Evolutionary conservation across 2,113 vertebrate genomes (phyloP), one percentile per base, ranked within the genome.

Genomic region (Perca fluviatilis): DNA sequence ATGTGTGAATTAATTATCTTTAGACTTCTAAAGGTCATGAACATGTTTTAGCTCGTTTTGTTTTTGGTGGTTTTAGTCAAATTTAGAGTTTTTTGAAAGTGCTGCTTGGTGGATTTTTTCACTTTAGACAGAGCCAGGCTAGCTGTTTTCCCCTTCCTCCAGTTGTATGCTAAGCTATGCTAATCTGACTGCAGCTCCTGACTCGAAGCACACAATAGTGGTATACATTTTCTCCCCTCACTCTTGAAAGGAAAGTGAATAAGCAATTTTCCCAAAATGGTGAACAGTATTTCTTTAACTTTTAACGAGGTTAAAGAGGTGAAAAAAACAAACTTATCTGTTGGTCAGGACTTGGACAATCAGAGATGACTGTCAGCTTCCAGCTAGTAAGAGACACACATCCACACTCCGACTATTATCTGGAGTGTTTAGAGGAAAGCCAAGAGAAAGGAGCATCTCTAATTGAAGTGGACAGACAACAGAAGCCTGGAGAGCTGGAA

Each of bases 401-500:
- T 14, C 15, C 58, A 78, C 81, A 53, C 46, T 40, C 12, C 0
- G 6, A 23, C 43, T 69, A n/a, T 63, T 21, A 74, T 78, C 36
- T 49, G 5, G 21, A 36, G 65, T 14, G 43, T 74, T 74, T 66
- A 40, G 85, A 79, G 76, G 67, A 19, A 18, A 62, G 58, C 54
- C 19, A 12, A 25, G 56, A 60, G 46, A 43, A 19, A 14, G 53
- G 15, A 50, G 30, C 60, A 12, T 71, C 49, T 77, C 74, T 87
- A 83, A 82, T 82, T 79, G 78, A 80, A 65, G 72, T 13, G 4
- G 79, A 61, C 47, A 40, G 74, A 64, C 74, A 64, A 54, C 54
- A 46, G 65, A 75, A 77, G 74, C 60, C 21, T 33, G 25, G 73
- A 63, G 67, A 64, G 47, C 51, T 40, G 51, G 14, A 80, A 62